These are phyloP conservation scores for Lithobius niger DNA, from an alignment of 1,140 invertebrate genomes.

Conservation along the genomic window DNA sequence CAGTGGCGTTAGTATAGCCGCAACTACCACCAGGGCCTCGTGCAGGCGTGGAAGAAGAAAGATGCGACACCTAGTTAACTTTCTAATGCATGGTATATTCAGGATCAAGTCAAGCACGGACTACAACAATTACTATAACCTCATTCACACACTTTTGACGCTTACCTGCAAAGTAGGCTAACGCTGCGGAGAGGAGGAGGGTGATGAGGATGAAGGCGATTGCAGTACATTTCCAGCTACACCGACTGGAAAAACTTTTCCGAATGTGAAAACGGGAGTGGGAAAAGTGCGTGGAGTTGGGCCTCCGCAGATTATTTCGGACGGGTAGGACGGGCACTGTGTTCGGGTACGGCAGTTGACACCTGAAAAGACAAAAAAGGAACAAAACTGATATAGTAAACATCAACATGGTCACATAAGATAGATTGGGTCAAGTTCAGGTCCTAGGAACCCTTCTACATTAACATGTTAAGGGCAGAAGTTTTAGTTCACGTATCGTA, in stretches of 20 bases:
- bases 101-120: no score
- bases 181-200: constrained; percentile 58
- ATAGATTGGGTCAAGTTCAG: no score
- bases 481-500: no score
- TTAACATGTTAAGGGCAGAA: no score
- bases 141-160: no score
- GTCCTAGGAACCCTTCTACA: no score
- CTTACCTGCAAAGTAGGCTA: constrained; percentile 77
- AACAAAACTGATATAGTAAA: constrained; percentile 5
- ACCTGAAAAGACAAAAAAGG: constrained; percentile 27
- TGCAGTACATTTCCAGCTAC: constrained; percentile 79
- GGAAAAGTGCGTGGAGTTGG: constrained; percentile 46
- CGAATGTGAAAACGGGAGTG: constrained; percentile 68
- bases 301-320: constrained; percentile 50
- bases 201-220: constrained; percentile 69
- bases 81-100: no score
- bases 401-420: not conserved
- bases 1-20: no score
- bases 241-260: constrained; percentile 69
- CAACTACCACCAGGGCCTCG: no score
- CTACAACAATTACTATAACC: no score
- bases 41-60: no score
- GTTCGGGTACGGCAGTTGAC: constrained; percentile 45
- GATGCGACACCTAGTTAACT: no score
- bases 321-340: constrained; percentile 54